These are phyloP conservation scores for Ivindomyrus marchei DNA, from an alignment of 2,113 vertebrate genomes.

Conservation along the genomic window DNA sequence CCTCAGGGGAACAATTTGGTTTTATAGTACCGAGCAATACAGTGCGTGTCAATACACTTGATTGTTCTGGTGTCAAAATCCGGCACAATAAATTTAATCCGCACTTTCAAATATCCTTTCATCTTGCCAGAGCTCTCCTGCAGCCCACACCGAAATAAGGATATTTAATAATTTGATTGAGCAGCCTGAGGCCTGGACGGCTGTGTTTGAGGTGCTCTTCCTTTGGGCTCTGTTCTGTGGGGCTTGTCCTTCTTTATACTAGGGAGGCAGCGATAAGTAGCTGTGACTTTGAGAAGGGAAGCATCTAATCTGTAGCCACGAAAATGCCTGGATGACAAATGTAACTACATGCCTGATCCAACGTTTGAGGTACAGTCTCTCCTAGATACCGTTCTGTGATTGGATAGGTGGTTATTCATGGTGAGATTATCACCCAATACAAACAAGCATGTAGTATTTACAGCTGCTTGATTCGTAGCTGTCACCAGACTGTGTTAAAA, in stretches of 20 bases:
- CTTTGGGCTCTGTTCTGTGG: neutral
- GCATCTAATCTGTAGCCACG: neutral
- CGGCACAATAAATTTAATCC: neutral
- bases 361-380: neutral
- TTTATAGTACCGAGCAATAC: neutral
- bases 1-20: neutral
- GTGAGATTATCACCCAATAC: neutral
- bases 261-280: neutral
- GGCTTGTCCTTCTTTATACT: neutral
- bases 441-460: neutral
- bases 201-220: no score
- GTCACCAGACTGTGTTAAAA: neutral
- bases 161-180: constrained; percentile 13
- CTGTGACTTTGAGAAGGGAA: neutral
- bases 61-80: constrained; percentile 2
- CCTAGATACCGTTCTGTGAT: neutral
- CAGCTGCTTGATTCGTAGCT: neutral
- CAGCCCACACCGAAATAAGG: constrained; percentile 4
- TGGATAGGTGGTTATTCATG: neutral
- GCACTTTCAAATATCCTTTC: constrained; percentile 6
- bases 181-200: neutral
- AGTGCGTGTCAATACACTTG: neutral
- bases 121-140: neutral
- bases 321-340: neutral
- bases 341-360: neutral